Evolutionary conservation across 1,140 invertebrate species (phyloP).

Genomic region (Micrasema minimum): DNA sequence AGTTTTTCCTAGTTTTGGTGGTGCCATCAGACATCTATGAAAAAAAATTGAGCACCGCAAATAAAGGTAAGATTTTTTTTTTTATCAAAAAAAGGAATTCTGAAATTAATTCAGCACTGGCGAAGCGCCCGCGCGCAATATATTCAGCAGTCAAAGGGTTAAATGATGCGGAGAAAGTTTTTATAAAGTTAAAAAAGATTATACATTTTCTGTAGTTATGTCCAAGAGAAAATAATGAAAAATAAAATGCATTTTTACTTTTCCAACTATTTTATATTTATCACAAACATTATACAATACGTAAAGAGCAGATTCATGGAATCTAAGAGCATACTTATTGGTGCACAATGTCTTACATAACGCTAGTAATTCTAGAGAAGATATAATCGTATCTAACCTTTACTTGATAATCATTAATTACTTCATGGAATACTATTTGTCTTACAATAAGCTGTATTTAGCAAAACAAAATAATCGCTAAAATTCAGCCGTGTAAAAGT

Average conservation of each 20-base stretch:
- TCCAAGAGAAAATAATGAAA: too few relatives aligned
- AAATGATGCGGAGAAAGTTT: too few relatives aligned
- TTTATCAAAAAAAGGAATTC: too few relatives aligned
- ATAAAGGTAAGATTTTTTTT: too few relatives aligned
- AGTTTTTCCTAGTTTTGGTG: too few relatives aligned
- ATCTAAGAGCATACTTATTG: slow-evolving; percentile 56
- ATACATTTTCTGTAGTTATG: too few relatives aligned
- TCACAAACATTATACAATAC: slow-evolving; percentile 40
- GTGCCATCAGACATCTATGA: too few relatives aligned
- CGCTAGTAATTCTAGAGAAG: slow-evolving; percentile 1
- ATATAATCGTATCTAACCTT: neutral
- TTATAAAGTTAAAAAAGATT: too few relatives aligned
- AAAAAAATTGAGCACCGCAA: too few relatives aligned
- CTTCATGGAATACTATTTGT: slow-evolving; percentile 5
- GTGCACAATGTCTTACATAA: slow-evolving; percentile 33
- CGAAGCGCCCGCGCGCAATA: too few relatives aligned
- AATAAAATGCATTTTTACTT: neutral
- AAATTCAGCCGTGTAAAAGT: neutral
- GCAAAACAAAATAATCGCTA: neutral
- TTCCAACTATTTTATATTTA: slow-evolving; percentile 31
- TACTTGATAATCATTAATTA: slow-evolving; percentile 3
- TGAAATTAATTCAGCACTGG: too few relatives aligned
- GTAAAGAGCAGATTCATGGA: slow-evolving; percentile 66
- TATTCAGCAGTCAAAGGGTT: too few relatives aligned
- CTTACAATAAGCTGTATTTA: neutral